Base-by-base conservation (phyloP, 2,888 invertebrate species). In the Drosophila nr. medialis region DNA sequence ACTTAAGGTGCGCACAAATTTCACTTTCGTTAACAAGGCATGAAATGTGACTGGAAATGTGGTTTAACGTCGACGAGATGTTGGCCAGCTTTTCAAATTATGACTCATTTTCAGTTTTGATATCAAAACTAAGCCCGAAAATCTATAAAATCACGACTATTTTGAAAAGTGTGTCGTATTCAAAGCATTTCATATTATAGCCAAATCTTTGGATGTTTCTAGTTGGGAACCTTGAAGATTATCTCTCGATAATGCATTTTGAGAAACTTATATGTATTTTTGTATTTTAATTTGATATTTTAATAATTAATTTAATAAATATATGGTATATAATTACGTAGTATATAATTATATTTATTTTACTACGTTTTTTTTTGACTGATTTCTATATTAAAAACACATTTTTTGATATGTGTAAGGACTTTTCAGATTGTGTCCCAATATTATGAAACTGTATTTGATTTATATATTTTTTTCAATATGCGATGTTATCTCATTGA, bases 21-120 rank as follows among this genome's bases (percentile, higher is more conserved):
- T 84, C 88, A 83, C 86, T 86, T 83, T 81, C 75, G 30, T 64
- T 50, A 71, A 70, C 65, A 69, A 66, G 70, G 64, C 75, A 59
- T 71, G 70, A 75, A 79, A 61, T 66, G 59, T 51, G 73, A 66
- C 40, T 64, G 13, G 18, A 38, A 42, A 67, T 61, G 27, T 49
- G 34, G 63, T 72, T 77, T 36, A 65, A 38, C 54, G 13, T 10
- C 24, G 7, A 18, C 18, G 27, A 27, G 24, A 13, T 45, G 15
- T 59, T 42, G 21, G 13, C 15, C 24, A 54, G 32, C 13, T 38
- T 48, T 54, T 54, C 30, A 18, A 45, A 1, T 38, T 10, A 36
- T 45, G 30, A 34, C 42, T 40, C n/a, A 40, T n/a, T 45, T 7
- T 8, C 24, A 45, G 24, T 45, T 15, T 45, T 18, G 18, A 24